Conservation (phyloP, 2,797 vertebrate species). For the Hippocampus kuda region DNA sequence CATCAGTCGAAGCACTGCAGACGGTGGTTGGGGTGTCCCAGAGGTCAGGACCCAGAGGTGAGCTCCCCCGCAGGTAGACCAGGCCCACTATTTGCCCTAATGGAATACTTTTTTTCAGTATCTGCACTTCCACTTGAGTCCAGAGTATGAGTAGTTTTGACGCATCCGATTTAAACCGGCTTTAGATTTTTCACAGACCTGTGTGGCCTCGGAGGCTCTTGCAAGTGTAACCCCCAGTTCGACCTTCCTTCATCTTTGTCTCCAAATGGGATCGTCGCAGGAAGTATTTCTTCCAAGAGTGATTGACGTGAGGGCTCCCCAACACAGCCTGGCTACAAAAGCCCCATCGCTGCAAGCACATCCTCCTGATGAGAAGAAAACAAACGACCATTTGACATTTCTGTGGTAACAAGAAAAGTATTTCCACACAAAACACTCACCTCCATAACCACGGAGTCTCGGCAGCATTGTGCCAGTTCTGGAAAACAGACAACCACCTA, state of each 20-base stretch:
- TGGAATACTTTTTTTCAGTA: not conserved
- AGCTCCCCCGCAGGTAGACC: conserved; percentile 56
- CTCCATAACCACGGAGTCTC: conserved; percentile 64
- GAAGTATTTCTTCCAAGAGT: conserved; percentile 73
- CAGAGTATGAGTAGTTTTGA: not conserved
- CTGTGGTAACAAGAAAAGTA: not conserved
- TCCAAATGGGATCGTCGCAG: conserved; percentile 64
- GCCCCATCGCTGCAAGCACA: conserved; percentile 69
- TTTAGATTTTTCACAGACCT: conserved; percentile 30
- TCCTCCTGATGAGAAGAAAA: conserved; percentile 50
- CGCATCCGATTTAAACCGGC: not conserved
- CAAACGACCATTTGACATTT: not conserved
- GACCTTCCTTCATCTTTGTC: conserved; percentile 64
- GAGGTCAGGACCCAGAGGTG: conserved; percentile 39
- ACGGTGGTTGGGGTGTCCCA: conserved; percentile 44
- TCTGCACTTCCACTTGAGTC: not conserved
- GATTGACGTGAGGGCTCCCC: conserved; percentile 28
- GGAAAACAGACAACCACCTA: conserved; percentile 2
- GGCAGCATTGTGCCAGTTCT: conserved; percentile 59
- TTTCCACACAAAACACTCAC: conserved; percentile 20
- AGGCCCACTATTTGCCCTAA: conserved; percentile 63
- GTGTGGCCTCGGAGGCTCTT: conserved; percentile 70
- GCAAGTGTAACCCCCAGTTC: conserved; percentile 62
- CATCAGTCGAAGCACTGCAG: conserved; percentile 68
- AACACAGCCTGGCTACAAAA: conserved; percentile 62